Percentiles rank a stretch among this genome's conserved stretches.
These are phyloP conservation scores for Gastrophysa polygoni DNA, from an alignment of 2,888 invertebrate genomes.

Conservation along the genomic window DNA sequence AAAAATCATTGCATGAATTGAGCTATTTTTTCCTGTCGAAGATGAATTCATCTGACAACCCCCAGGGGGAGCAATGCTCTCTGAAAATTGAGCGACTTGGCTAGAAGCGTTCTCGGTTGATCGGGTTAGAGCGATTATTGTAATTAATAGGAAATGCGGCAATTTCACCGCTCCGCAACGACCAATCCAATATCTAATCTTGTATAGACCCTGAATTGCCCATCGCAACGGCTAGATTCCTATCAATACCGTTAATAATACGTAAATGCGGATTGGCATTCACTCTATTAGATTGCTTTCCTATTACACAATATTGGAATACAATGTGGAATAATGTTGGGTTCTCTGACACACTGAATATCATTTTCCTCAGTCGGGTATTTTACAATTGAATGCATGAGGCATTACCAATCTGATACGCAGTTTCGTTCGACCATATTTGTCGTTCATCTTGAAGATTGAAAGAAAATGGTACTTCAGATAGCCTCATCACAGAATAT, in stretches of 20 bases:
- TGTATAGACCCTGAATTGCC: slow-evolving; percentile 46
- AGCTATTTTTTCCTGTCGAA: too few species aligned
- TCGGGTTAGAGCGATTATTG: slow-evolving; percentile 48
- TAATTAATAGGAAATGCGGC: slow-evolving; percentile 57
- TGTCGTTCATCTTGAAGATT: too few species aligned
- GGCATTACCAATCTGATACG: too few species aligned
- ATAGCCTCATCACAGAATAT: too few species aligned
- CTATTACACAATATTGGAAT: background rate
- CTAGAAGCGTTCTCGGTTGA: slow-evolving; percentile 40
- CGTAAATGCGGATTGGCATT: slow-evolving; percentile 37
- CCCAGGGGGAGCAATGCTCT: background rate
- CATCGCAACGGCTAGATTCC: slow-evolving; percentile 47
- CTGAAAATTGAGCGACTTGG: slow-evolving; percentile 37
- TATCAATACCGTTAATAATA: slow-evolving; percentile 49
- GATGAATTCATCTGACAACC: too few species aligned
- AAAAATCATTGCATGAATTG: too few species aligned
- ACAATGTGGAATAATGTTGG: background rate
- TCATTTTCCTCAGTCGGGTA: too few species aligned
- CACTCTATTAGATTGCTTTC: background rate
- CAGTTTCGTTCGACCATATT: too few species aligned
- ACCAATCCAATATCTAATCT: slow-evolving; percentile 56
- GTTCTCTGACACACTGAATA: background rate
- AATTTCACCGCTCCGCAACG: slow-evolving; percentile 53
- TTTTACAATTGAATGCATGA: too few species aligned
- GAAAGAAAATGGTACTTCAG: too few species aligned